Base-by-base conservation (phyloP, 1,140 invertebrate genomes). In the Phymastichus coffea region DNA sequence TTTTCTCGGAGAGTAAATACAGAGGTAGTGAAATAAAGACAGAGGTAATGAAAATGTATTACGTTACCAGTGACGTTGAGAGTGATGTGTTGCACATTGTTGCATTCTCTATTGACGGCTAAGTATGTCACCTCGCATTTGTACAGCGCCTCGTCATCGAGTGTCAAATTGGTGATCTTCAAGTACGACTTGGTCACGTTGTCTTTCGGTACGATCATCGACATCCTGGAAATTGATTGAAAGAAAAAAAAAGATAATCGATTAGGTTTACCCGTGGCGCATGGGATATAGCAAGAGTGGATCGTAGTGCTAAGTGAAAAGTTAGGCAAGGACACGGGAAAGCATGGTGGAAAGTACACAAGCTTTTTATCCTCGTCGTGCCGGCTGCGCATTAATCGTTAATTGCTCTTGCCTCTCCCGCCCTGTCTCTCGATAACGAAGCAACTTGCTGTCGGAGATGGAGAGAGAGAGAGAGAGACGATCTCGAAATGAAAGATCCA, bases 91-190 rank as follows among this genome's bases (percentile, higher is more conserved):
- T 91, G 89, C 17, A 91, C 88, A 10, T 90, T 88, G 70, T 88
- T 86, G 72, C 90, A 92, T 63, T 91, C 88, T 1, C 85, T 82
- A 70, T 78, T 78, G 4, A 91, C 89, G 69, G 90, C 87, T 6
- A 92, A 75, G 75, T 92, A 93, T 1, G 91, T 93, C 60, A 92
- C 89, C 74, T 93, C 91, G 72, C 91, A 94, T 65, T 90, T 90
- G 81, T 91, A 94, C 8, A 88, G 81, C 0, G 89, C 91, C 68
- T 93, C 91, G 74, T 94, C 91, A 48, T 85, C 82, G 10, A 90
- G 79, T 52, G 86, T 80, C 4, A 93, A 78, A 26, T 85, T 79
- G 22, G 81, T 80, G 59, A 92, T 88, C 69, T 85, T 82, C 67
- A 92, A 76, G 67, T 85, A 84, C 0, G 87, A 86, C 62, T 83